Evolutionary conservation across 2,888 invertebrate species (phyloP).

Genomic region (Salpingus planirostris): DNA sequence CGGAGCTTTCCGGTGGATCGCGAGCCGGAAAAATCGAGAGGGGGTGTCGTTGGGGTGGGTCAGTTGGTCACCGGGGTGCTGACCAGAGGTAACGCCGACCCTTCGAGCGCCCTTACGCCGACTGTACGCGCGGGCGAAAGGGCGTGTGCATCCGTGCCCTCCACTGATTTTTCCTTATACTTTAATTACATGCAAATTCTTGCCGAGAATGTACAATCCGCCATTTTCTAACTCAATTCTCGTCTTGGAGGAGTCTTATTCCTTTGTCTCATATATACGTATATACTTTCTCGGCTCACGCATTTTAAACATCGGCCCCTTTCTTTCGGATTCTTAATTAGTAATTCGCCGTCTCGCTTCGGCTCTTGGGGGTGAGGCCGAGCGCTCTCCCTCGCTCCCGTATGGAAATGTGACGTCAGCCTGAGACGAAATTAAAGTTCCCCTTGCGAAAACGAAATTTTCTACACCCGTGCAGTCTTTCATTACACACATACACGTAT

Average conservation of each 20-base stretch:
- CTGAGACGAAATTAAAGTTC: conserved; percentile 41
- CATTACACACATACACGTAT: conserved; percentile 37
- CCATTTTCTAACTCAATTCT: conserved; percentile 42
- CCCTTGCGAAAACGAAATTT: conserved; percentile 42
- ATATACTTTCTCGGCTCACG: conserved; percentile 40
- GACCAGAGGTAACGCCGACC: too few relatives aligned
- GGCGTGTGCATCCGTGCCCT: conserved; percentile 35
- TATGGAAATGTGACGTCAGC: conserved; percentile 42
- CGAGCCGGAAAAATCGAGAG: too few relatives aligned
- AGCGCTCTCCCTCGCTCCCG: conserved; percentile 46
- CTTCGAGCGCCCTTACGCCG: too few relatives aligned
- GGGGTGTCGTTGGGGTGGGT: too few relatives aligned
- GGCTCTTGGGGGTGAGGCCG: too few relatives aligned
- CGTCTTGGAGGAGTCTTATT: conserved; percentile 39
- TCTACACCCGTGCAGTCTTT: conserved; percentile 44
- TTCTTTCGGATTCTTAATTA: conserved; percentile 66
- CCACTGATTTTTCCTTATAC: conserved; percentile 42
- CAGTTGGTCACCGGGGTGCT: neutral
- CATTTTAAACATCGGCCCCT: conserved; percentile 47
- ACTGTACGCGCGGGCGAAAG: too few relatives aligned
- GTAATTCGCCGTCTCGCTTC: conserved; percentile 47
- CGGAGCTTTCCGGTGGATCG: too few relatives aligned
- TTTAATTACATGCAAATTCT: conserved; percentile 45
- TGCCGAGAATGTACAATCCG: conserved; percentile 42
- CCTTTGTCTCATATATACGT: conserved; percentile 42